A percentile compares a stretch with the other conserved stretches of the same genome.
These are phyloP conservation scores for Bostrychus sinensis DNA, from an alignment of 2,113 vertebrate genomes.

Conservation along the genomic window DNA sequence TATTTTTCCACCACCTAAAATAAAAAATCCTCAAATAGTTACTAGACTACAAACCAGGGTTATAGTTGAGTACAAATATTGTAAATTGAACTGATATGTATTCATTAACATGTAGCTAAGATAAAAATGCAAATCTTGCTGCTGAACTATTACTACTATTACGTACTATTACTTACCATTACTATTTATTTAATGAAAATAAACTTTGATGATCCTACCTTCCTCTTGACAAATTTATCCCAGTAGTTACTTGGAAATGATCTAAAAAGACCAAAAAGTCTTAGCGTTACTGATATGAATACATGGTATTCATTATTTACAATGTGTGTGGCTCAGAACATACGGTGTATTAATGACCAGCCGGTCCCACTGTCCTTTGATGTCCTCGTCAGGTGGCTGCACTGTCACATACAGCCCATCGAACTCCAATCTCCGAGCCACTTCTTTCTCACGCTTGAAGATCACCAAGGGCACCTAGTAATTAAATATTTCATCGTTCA, in stretches of 20 bases:
- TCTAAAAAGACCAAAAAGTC: conserved; percentile 74
- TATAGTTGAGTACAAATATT: too few relatives aligned
- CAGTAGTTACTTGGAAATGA: conserved; percentile 98
- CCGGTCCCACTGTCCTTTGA: conserved; percentile 97
- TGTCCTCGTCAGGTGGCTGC: conserved; percentile 95
- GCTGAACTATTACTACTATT: too few relatives aligned
- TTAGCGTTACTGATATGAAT: background rate
- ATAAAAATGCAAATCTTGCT: too few relatives aligned
- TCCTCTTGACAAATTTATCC: conserved; percentile 97
- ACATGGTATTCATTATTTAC: background rate
- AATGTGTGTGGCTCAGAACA: conserved; percentile 58
- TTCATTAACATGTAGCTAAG: too few relatives aligned
- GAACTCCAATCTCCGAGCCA: conserved; percentile 93
- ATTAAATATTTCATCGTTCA: conserved; percentile 1
- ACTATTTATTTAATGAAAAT: background rate
- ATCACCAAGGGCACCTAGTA: conserved; percentile 92
- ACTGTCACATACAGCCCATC: conserved; percentile 92
- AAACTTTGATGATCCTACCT: conserved; percentile 65
- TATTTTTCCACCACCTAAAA: conserved; percentile 96
- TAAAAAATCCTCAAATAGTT: background rate
- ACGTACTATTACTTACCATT: too few relatives aligned
- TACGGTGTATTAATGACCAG: conserved; percentile 94
- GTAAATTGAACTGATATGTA: too few relatives aligned
- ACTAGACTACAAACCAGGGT: conserved; percentile 6
- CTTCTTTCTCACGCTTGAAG: conserved; percentile 97